Conservation (phyloP, 2,113 vertebrate genomes). For the Clupea harengus region DNA sequence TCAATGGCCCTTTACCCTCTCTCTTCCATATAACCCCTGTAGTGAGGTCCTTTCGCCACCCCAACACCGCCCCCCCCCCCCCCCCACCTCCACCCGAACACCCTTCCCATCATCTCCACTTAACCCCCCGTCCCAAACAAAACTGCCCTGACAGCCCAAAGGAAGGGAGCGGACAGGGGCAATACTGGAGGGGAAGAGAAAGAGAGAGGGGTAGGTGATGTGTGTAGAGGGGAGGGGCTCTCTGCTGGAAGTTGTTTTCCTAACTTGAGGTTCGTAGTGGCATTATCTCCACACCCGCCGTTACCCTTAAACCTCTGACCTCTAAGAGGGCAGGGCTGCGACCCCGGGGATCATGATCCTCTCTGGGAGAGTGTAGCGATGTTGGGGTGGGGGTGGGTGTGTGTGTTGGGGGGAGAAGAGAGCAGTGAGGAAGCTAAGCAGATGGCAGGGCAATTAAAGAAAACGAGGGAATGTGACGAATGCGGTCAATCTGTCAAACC, state of each 20-base stretch:
- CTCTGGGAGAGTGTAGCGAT: conserved; percentile 30
- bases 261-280: conserved; percentile 51
- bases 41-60: background rate
- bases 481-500: conserved; percentile 77
- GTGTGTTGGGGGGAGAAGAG: background rate
- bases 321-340: conserved; percentile 61
- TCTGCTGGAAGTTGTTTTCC: conserved; percentile 58
- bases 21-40: no score
- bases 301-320: conserved; percentile 60
- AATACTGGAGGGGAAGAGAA: background rate
- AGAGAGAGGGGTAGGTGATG: conserved; percentile 51
- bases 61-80: no score
- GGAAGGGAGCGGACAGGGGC: background rate
- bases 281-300: conserved; percentile 61
- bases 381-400: conserved; percentile 1
- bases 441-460: conserved; percentile 77
- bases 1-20: no score
- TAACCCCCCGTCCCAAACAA: no score
- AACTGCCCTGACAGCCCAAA: background rate
- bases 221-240: conserved; percentile 15
- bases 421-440: conserved; percentile 70
- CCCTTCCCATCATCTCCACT: background rate
- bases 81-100: background rate
- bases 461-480: conserved; percentile 74
- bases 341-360: conserved; percentile 61